Percentiles rank a stretch among this genome's conserved stretches.
These are phyloP conservation scores for Cosmorhoe ocellata DNA, from an alignment of 2,888 invertebrate species.

Conservation along the genomic window DNA sequence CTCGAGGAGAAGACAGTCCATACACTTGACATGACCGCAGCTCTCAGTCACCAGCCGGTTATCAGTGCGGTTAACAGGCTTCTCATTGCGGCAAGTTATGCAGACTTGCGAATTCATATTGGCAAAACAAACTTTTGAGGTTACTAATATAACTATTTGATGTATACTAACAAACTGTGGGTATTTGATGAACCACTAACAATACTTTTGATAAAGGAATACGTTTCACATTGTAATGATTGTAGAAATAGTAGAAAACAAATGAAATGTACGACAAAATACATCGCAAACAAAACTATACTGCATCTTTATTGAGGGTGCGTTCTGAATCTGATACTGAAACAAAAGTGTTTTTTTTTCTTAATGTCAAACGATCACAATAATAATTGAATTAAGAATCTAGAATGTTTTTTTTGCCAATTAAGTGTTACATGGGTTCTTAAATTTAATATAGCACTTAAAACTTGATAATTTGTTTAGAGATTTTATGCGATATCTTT, in stretches of 20 bases:
- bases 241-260: constrained; percentile 17
- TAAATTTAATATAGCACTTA: no score
- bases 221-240: constrained; percentile 36
- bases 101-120: constrained; percentile 77
- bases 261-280: constrained; percentile 19
- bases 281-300: constrained; percentile 31
- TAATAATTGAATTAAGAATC: no score
- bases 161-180: constrained; percentile 8
- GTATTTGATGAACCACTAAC: constrained; percentile 5
- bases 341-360: no score
- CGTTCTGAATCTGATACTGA: constrained; percentile 25
- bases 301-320: constrained; percentile 22
- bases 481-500: no score
- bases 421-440: no score
- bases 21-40: constrained; percentile 90
- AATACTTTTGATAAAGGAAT: background rate
- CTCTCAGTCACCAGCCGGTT: constrained; percentile 87
- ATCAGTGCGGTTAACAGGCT: constrained; percentile 77
- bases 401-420: no score
- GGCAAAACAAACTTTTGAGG: constrained; percentile 51
- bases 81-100: constrained; percentile 83
- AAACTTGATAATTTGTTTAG: no score
- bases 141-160: constrained; percentile 34
- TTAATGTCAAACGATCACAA: no score
- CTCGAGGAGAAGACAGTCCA: constrained; percentile 86